Percentiles rank a stretch among this genome's conserved stretches.
Conservation (phyloP, 2,113 vertebrate species). For the Oreochromis tanganicae region DNA sequence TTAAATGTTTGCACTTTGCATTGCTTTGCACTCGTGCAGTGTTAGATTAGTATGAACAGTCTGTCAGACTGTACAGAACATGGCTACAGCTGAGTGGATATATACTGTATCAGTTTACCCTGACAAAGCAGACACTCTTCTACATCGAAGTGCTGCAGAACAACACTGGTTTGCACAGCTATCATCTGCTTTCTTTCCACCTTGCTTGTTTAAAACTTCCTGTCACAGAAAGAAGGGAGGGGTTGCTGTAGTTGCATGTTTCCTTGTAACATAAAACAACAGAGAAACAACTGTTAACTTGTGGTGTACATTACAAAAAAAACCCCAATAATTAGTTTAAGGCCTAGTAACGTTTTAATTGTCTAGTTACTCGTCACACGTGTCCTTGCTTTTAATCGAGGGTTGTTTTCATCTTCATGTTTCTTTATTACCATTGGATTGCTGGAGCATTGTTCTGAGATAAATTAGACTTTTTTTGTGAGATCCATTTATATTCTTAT, state of each 20-base stretch:
- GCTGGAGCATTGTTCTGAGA: not conserved
- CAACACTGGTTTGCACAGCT: not conserved
- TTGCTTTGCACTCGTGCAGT: not conserved
- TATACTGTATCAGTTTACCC: not conserved
- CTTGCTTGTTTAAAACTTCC: not conserved
- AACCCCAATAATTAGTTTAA: not conserved
- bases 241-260: not conserved
- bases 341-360: not conserved
- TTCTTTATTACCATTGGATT: not conserved
- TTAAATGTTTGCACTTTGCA: not conserved
- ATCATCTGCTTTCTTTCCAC: not conserved
- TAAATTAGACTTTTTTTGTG: not conserved
- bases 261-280: not conserved
- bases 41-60: not conserved
- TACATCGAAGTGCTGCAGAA: not conserved
- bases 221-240: not conserved
- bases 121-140: not conserved
- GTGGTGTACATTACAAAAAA: not conserved
- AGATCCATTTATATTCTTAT: fast-evolving
- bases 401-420: not conserved
- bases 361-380: not conserved
- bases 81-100: not conserved
- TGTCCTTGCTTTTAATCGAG: not conserved
- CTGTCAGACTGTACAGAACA: fast-evolving
- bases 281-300: not conserved